Conservation (phyloP, 1,140 invertebrate genomes). For the Hyposmocoma kahamanoa region DNA sequence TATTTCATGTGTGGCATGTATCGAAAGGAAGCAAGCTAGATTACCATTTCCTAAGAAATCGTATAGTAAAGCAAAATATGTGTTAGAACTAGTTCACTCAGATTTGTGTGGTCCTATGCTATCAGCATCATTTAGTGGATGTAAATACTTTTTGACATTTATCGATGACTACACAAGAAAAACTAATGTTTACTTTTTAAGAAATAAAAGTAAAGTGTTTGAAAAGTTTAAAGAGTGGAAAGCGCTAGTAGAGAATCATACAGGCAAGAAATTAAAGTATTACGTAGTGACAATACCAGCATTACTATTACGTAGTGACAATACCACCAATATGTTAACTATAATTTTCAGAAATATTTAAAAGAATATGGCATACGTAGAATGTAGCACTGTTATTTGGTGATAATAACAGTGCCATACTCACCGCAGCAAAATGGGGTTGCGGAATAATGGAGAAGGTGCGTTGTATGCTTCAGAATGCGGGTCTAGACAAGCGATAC, state of each 20-base stretch:
- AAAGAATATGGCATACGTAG: slow-evolving; percentile 19
- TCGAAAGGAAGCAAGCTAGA: slow-evolving; percentile 3
- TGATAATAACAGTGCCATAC: slow-evolving; percentile 28
- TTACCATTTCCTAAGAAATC: slow-evolving; percentile 3
- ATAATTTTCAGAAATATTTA: slow-evolving; percentile 4
- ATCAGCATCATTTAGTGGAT: slow-evolving; percentile 20
- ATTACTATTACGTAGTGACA: slow-evolving; percentile 1
- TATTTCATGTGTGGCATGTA: neutral
- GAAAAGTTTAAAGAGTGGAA: slow-evolving; percentile 28
- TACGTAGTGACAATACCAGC: neutral
- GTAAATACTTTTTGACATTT: slow-evolving; percentile 34
- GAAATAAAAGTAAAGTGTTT: slow-evolving; percentile 17
- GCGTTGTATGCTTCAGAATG: slow-evolving; percentile 13
- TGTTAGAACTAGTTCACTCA: slow-evolving; percentile 29
- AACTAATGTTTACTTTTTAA: slow-evolving; percentile 35
- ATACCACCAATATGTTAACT: slow-evolving; percentile 2
- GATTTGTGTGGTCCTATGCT: slow-evolving; percentile 46
- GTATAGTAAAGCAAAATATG: neutral
- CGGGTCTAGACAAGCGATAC: slow-evolving; percentile 1
- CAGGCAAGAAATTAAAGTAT: neutral
- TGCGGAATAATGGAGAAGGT: slow-evolving; percentile 30
- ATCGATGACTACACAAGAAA: slow-evolving; percentile 39
- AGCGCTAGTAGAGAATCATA: neutral
- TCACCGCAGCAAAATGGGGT: slow-evolving; percentile 49
- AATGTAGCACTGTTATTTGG: too few relatives aligned